These are phyloP conservation scores for Pseudocheirus occidentalis DNA, from an alignment of 2,797 vertebrate species.

Conservation along the genomic window DNA sequence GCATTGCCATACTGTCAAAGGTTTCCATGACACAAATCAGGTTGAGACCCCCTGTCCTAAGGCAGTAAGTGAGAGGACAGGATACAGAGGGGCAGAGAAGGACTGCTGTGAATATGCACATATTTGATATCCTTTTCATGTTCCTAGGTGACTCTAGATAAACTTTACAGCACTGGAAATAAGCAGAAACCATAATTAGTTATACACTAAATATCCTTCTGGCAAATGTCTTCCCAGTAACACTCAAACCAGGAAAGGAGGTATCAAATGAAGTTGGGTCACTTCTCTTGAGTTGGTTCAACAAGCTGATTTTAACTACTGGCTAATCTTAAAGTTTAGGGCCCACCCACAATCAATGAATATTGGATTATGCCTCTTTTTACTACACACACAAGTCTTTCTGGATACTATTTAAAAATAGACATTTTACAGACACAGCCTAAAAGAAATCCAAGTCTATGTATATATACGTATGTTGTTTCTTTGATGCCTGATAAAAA, in stretches of 20 bases:
- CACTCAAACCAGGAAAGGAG: slow-evolving; percentile 23
- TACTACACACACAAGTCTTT: slow-evolving; percentile 51
- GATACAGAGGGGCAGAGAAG: slow-evolving; percentile 19
- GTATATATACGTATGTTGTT: neutral
- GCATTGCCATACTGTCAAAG: slow-evolving; percentile 64
- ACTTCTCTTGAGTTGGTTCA: slow-evolving; percentile 54
- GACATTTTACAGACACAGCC: slow-evolving; percentile 43
- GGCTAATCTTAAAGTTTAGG: slow-evolving; percentile 48
- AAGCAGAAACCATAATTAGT: slow-evolving; percentile 40
- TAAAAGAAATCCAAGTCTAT: slow-evolving; percentile 30
- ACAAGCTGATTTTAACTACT: slow-evolving; percentile 35
- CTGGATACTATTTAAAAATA: slow-evolving; percentile 57
- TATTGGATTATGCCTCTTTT: slow-evolving; percentile 29
- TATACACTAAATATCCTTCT: slow-evolving; percentile 47
- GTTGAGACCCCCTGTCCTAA: slow-evolving; percentile 58
- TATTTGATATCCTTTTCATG: slow-evolving; percentile 32
- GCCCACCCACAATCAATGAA: slow-evolving; percentile 39
- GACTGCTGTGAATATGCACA: neutral
- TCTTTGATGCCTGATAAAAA: slow-evolving; percentile 41
- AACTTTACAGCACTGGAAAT: slow-evolving; percentile 40
- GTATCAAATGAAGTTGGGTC: neutral
- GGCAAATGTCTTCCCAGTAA: slow-evolving; percentile 54
- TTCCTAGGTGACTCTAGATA: slow-evolving; percentile 28
- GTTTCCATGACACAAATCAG: slow-evolving; percentile 72
- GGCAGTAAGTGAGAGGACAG: slow-evolving; percentile 74